A percentile compares a stretch with the other conserved stretches of the same genome.
Evolutionary conservation across 2,888 invertebrate genomes (phyloP).

Genomic region (Mesorhabditis sp.): DNA sequence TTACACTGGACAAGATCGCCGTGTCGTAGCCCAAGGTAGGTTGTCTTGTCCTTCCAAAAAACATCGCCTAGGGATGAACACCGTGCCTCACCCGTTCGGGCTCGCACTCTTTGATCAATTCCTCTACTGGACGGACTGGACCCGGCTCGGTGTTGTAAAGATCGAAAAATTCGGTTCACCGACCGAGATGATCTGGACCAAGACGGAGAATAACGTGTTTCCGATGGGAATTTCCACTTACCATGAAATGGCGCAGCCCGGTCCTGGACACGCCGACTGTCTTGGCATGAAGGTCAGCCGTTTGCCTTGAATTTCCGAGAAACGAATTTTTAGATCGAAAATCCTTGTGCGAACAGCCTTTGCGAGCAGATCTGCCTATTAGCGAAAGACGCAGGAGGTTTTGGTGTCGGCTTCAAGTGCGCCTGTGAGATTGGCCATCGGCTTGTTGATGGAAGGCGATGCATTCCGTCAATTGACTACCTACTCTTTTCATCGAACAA

Average conservation of each 20-base stretch:
- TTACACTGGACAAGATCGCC: slow-evolving; percentile 72
- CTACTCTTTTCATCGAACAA: slow-evolving; percentile 63
- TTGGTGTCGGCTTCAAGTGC: slow-evolving; percentile 66
- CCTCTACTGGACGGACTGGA: slow-evolving; percentile 94
- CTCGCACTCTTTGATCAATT: slow-evolving; percentile 87
- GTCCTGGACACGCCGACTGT: slow-evolving; percentile 48
- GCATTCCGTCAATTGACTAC: slow-evolving; percentile 53
- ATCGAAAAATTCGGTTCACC: slow-evolving; percentile 56
- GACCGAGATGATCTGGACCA: slow-evolving; percentile 48
- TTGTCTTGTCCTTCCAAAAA: slow-evolving; percentile 8
- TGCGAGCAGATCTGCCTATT: slow-evolving; percentile 82
- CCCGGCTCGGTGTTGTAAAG: slow-evolving; percentile 50
- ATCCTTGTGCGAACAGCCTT: slow-evolving; percentile 52
- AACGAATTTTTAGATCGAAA: slow-evolving; percentile 38
- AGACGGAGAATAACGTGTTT: slow-evolving; percentile 55
- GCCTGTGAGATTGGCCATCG: slow-evolving; percentile 82
- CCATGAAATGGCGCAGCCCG: slow-evolving; percentile 54
- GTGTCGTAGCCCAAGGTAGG: slow-evolving; percentile 45
- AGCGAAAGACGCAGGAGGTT: slow-evolving; percentile 71
- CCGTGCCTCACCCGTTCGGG: slow-evolving; percentile 92
- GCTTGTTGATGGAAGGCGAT: slow-evolving; percentile 53
- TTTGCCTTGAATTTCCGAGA: slow-evolving; percentile 28
- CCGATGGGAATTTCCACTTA: slow-evolving; percentile 58
- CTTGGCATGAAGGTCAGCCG: slow-evolving; percentile 28
- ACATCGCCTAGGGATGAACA: slow-evolving; percentile 35